A percentile compares a stretch with the other conserved stretches of the same genome.
phyloP scores from a whole-genome alignment of 2,797 vertebrate species.

The Poecilia velifera region DNA sequence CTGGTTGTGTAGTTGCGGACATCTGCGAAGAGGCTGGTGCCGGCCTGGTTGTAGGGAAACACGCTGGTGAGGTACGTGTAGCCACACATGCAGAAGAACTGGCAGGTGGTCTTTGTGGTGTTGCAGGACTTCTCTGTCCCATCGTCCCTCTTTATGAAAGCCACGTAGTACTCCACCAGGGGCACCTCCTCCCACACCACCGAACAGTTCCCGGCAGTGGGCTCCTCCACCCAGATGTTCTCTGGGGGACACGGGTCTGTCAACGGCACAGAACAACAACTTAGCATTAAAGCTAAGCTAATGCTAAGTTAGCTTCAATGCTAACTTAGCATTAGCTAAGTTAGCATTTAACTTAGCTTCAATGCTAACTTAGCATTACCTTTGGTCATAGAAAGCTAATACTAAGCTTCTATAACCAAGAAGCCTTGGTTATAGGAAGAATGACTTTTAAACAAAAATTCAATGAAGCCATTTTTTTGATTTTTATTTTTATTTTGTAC shows the following conservation, averaged over 20 bases:
- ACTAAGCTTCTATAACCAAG: too few relatives aligned
- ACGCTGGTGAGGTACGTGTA: slow-evolving; percentile 90
- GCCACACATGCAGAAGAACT: slow-evolving; percentile 87
- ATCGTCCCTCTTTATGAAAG: slow-evolving; percentile 91
- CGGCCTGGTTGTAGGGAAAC: slow-evolving; percentile 89
- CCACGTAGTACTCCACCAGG: slow-evolving; percentile 85
- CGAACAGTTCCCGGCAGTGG: slow-evolving; percentile 79
- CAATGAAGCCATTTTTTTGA: neutral
- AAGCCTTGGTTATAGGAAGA: neutral
- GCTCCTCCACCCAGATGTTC: slow-evolving; percentile 82
- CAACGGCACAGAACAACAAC: slow-evolving; percentile 2
- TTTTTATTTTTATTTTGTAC: neutral
- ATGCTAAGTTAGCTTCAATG: too few relatives aligned
- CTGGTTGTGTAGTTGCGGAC: slow-evolving; percentile 91
- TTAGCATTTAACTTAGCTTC: too few relatives aligned
- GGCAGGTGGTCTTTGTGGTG: slow-evolving; percentile 84
- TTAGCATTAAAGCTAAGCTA: neutral
- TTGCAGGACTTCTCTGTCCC: slow-evolving; percentile 88
- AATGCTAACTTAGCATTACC: too few relatives aligned
- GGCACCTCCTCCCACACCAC: slow-evolving; percentile 83
- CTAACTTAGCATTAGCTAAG: too few relatives aligned
- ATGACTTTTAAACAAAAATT: neutral
- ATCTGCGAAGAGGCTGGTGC: slow-evolving; percentile 84
- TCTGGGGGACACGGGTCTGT: slow-evolving; percentile 89
- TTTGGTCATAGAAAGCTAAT: too few relatives aligned